phyloP scores from a whole-genome alignment of 2,888 invertebrate species.

The Limnephilus marmoratus region DNA sequence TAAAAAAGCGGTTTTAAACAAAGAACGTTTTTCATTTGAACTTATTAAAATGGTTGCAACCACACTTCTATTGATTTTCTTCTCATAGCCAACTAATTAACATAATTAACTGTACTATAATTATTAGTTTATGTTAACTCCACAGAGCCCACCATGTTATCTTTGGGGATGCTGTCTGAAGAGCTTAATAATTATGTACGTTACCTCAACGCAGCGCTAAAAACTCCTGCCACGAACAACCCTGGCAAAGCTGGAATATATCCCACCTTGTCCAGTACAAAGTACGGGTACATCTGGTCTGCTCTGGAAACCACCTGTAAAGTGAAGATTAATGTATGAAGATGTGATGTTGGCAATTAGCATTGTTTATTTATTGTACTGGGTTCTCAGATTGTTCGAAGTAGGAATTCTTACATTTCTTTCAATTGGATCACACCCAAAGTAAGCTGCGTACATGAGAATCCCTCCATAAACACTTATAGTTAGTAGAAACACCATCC shows the following conservation, averaged over 20 bases:
- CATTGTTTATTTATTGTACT: no score
- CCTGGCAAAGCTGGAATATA: slow-evolving; percentile 72
- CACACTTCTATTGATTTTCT: no score
- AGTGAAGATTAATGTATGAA: neutral
- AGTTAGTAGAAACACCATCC: slow-evolving; percentile 69
- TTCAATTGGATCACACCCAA: slow-evolving; percentile 73
- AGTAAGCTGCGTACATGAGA: slow-evolving; percentile 73
- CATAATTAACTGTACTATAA: no score
- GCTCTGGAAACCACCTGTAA: slow-evolving; percentile 52
- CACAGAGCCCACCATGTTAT: no score
- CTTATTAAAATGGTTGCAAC: no score
- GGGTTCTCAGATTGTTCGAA: no score
- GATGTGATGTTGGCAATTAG: neutral
- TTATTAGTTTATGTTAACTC: no score
- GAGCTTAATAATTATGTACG: neutral
- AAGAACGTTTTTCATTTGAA: no score
- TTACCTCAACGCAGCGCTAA: slow-evolving; percentile 71
- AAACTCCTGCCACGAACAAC: slow-evolving; percentile 75
- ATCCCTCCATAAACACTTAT: slow-evolving; percentile 72
- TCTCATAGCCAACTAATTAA: no score
- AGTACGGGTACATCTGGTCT: slow-evolving; percentile 66
- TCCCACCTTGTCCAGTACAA: slow-evolving; percentile 71
- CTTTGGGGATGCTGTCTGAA: no score
- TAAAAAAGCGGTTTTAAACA: no score
- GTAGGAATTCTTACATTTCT: slow-evolving; percentile 60